phyloP scores from a whole-genome alignment of 2,888 invertebrate species.

The Rhagonycha fulva region DNA sequence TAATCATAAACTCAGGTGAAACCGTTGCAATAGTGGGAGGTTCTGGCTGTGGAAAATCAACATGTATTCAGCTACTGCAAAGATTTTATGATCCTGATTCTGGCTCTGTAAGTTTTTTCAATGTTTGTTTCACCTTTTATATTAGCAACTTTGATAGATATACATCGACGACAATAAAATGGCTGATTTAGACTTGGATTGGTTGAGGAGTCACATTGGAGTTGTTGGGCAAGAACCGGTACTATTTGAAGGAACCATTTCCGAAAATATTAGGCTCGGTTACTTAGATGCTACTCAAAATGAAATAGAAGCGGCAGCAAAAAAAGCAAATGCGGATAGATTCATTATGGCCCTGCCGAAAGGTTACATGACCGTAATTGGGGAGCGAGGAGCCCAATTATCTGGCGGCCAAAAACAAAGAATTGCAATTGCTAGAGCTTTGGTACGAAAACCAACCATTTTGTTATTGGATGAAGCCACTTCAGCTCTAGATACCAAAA shows the following conservation, averaged over 20 bases:
- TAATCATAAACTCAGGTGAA: constrained; percentile 70
- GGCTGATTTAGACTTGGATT: constrained; percentile 72
- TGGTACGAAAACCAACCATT: no score
- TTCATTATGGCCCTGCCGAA: constrained; percentile 76
- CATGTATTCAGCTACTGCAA: constrained; percentile 72
- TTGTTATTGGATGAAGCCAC: no score
- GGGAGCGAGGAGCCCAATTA: constrained; percentile 57
- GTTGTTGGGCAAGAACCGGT: constrained; percentile 80
- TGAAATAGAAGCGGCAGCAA: constrained; percentile 71
- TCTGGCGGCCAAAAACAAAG: no score
- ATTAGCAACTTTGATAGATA: constrained; percentile 49
- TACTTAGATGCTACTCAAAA: constrained; percentile 65
- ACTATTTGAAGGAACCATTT: constrained; percentile 81
- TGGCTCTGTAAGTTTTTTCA: constrained; percentile 62
- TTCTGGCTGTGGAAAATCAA: constrained; percentile 80
- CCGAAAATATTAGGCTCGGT: constrained; percentile 83
- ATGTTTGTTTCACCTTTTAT: background rate
- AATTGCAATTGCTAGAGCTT: no score
- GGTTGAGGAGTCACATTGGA: constrained; percentile 65
- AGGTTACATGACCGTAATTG: constrained; percentile 83
- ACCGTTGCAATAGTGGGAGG: constrained; percentile 75
- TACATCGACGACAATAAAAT: constrained; percentile 70
- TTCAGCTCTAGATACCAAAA: no score
- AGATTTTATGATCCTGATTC: constrained; percentile 71
- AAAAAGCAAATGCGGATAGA: constrained; percentile 76